A percentile compares a stretch with the other conserved stretches of the same genome.
phyloP scores from a whole-genome alignment of 2,113 vertebrate species.

The Rana temporaria region DNA sequence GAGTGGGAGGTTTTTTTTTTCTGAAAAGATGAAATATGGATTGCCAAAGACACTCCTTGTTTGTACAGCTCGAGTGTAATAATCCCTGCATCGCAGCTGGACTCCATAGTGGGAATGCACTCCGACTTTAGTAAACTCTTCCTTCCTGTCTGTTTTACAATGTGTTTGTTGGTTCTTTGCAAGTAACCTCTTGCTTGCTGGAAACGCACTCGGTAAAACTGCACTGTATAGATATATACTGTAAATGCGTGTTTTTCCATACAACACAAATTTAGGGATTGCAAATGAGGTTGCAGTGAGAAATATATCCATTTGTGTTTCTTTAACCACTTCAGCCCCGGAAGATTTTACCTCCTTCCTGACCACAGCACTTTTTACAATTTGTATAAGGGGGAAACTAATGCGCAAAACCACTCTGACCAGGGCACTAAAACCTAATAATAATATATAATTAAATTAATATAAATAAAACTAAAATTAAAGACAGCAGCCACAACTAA shows the following conservation, averaged over 20 bases:
- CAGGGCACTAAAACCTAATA: too few relatives aligned
- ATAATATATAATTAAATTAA: too few relatives aligned
- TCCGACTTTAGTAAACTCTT: slow-evolving; percentile 52
- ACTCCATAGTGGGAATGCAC: slow-evolving; percentile 48
- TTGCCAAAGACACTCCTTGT: slow-evolving; percentile 54
- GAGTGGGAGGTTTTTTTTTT: slow-evolving; percentile 42
- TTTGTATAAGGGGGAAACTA: too few relatives aligned
- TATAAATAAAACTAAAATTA: too few relatives aligned
- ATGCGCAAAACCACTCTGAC: too few relatives aligned
- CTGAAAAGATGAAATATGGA: slow-evolving; percentile 42
- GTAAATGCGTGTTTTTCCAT: not conserved
- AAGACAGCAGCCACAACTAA: too few relatives aligned
- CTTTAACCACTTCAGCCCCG: too few relatives aligned
- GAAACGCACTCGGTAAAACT: not conserved
- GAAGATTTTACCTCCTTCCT: too few relatives aligned
- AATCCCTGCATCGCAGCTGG: slow-evolving; percentile 48
- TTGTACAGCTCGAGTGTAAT: slow-evolving; percentile 36
- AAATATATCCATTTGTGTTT: not conserved
- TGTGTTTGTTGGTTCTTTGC: slow-evolving; percentile 32
- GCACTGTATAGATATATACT: not conserved
- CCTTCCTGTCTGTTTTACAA: slow-evolving; percentile 53
- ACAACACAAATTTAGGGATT: not conserved
- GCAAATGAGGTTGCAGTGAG: not conserved
- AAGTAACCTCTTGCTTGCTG: slow-evolving; percentile 37
- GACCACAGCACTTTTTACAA: too few relatives aligned